Base-by-base conservation (phyloP, 2,888 invertebrate genomes). In the Maniola hyperantus region DNA sequence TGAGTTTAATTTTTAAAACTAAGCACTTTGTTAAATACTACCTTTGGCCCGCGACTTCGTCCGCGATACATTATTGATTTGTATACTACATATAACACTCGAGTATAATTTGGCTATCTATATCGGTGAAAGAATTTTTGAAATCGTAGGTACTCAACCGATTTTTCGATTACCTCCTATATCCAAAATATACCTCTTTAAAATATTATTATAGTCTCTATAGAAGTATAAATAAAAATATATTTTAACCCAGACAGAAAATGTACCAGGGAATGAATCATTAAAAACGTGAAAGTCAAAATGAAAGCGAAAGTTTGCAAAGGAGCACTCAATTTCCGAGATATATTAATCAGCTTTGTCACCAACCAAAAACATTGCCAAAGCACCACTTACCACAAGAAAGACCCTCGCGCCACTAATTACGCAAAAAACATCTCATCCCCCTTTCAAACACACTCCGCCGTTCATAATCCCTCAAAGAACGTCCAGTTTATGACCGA, bases 381-480 rank as follows among this genome's bases (percentile, higher is more conserved):
- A 74, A 77, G 73, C 70, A 74, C 75, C 78, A 83, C 83, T 82
- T 76, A 76, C 82, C 82, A 76, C 78, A 81, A 80, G 82, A 81
- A 81, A 77, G 76, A 76, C 82, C 77, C 77, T 78, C 66, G 78
- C 81, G 78, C 81, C 83, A 87, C 85, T 89, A 89, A 91, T 91
- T 90, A 89, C 87, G 85, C 85, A 91, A 90, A 71, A 88, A 91
- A 89, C 88, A 83, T 83, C 83, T 79, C 83, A 71, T 79, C 81
- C 84, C 87, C 81, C 77, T 80, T 64, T 79, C 80, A 83, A 83
- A 86, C 83, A 83, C 80, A 77, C 78, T 76, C 72, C 77, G 71
- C 72, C 76, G 75, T 73, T 79, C 81, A 81, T 88, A 88, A 91
- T 88, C 90, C 86, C 83, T 88, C 90, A 91, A 90, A 91, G 90